A percentile compares a stretch with the other conserved stretches of the same genome.
phyloP scores from a whole-genome alignment of 2,888 invertebrate genomes.

The Andrena dorsata region DNA sequence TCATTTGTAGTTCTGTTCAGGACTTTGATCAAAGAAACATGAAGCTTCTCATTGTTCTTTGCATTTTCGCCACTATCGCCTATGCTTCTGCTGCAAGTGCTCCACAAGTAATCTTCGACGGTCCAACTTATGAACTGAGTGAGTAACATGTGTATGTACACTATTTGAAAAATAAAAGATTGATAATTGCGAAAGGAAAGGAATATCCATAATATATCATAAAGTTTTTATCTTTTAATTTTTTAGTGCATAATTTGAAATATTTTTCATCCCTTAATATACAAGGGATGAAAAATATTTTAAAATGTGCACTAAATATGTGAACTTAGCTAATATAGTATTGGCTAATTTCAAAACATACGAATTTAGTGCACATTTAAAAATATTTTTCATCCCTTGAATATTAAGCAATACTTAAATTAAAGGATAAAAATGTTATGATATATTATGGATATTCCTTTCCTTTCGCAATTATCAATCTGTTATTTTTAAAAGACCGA shows the following conservation, averaged over 20 bases:
- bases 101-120: slow-evolving; percentile 39
- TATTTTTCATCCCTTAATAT: too few species aligned
- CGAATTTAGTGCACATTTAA: too few species aligned
- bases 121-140: slow-evolving; percentile 53
- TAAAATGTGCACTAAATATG: too few species aligned
- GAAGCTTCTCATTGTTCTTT: slow-evolving; percentile 46
- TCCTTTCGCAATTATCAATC: neutral
- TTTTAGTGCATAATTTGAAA: too few species aligned
- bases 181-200: neutral
- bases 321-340: too few species aligned
- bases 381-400: too few species aligned
- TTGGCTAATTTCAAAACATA: too few species aligned
- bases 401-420: too few species aligned
- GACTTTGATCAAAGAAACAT: slow-evolving; percentile 31
- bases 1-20: neutral
- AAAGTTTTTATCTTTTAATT: neutral
- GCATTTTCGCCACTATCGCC: slow-evolving; percentile 24
- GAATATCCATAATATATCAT: neutral
- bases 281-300: too few species aligned
- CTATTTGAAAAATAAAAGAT: neutral
- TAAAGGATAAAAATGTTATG: neutral
- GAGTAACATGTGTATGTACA: slow-evolving; percentile 9
- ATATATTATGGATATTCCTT: neutral
- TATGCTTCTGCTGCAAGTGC: slow-evolving; percentile 12
- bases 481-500: neutral